Conservation (phyloP, 2,113 vertebrate species). For the Sitta europaea region DNA sequence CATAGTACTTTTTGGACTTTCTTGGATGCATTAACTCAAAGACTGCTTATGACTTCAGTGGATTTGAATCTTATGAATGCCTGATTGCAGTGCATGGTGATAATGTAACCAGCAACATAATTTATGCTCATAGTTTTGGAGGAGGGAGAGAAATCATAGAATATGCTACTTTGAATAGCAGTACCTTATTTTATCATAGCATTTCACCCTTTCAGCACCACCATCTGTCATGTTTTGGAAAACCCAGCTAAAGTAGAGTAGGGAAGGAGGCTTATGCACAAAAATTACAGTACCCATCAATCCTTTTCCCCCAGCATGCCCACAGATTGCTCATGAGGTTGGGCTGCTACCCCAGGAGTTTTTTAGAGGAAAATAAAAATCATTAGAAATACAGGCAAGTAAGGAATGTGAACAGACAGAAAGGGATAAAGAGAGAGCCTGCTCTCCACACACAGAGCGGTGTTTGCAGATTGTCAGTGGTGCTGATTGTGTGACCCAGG, state of each 20-base stretch:
- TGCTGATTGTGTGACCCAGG: background rate
- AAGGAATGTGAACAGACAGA: background rate
- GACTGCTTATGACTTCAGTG: constrained; percentile 18
- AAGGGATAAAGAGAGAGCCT: too few species aligned
- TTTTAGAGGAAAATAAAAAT: background rate
- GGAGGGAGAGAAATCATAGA: background rate
- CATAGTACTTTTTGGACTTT: constrained; percentile 5
- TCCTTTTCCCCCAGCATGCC: background rate
- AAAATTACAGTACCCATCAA: background rate
- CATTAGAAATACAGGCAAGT: background rate
- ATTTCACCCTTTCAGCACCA: background rate
- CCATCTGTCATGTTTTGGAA: background rate
- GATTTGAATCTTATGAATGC: constrained; percentile 37
- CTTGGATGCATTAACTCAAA: background rate
- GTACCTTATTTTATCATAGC: background rate
- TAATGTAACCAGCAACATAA: constrained; percentile 13
- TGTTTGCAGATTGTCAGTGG: background rate
- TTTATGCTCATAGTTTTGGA: constrained; percentile 18
- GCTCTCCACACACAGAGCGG: background rate
- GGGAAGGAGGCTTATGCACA: background rate
- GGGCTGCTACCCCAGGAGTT: background rate
- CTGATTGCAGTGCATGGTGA: background rate
- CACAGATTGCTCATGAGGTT: background rate
- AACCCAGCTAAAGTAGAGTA: background rate
- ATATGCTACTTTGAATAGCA: background rate